These are phyloP conservation scores for Chorisops tibialis DNA, from an alignment of 2,888 invertebrate species.

Conservation along the genomic window DNA sequence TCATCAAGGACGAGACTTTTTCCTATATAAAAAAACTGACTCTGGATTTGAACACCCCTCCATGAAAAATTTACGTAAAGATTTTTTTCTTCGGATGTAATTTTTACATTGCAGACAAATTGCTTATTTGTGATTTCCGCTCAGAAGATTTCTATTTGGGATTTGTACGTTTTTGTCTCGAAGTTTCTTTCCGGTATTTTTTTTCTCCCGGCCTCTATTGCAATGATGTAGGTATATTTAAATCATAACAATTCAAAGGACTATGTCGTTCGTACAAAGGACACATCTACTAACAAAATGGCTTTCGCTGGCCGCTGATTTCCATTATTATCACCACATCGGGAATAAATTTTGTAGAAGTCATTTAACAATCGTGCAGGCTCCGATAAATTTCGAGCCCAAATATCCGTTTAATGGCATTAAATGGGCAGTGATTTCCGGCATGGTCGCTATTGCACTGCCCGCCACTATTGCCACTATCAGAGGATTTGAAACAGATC, in stretches of 20 bases:
- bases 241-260: neutral
- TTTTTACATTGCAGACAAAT: constrained; percentile 9
- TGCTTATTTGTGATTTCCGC: neutral
- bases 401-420: constrained; percentile 39
- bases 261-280: neutral
- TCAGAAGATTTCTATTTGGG: neutral
- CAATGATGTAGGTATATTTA: neutral
- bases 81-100: constrained; percentile 3
- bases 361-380: constrained; percentile 38
- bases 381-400: constrained; percentile 38
- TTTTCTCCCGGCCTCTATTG: neutral
- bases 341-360: constrained; percentile 38
- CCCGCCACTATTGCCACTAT: neutral
- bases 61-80: no score
- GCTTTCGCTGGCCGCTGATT: neutral
- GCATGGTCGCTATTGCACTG: constrained; percentile 9
- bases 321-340: constrained; percentile 3
- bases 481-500: neutral
- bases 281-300: neutral
- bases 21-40: no score
- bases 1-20: no score
- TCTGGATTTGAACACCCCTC: no score
- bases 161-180: neutral
- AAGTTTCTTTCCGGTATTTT: neutral
- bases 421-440: constrained; percentile 15